Conservation (phyloP, 2,113 vertebrate genomes). For the Oxyruncus cristatus region DNA sequence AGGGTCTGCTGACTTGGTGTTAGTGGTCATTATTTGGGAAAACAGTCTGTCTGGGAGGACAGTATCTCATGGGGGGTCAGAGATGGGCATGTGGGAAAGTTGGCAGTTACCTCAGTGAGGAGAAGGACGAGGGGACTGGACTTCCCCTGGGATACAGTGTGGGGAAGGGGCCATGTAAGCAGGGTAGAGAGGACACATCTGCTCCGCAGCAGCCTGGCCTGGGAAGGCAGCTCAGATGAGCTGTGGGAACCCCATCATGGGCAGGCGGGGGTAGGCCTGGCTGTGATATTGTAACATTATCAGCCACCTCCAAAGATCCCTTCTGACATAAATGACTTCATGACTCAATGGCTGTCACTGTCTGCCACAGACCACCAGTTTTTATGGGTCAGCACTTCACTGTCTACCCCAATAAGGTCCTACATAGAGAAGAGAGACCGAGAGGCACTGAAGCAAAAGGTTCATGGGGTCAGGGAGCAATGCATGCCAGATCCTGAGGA, state of each 20-base stretch:
- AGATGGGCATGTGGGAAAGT: background rate
- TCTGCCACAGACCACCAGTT: background rate
- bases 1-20: background rate
- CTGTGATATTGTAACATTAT: background rate
- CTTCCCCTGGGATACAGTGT: background rate
- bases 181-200: background rate
- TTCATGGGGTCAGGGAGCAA: background rate
- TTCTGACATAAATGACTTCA: background rate
- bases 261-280: background rate
- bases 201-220: background rate
- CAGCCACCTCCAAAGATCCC: background rate
- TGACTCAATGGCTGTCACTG: background rate
- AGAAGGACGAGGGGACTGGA: background rate
- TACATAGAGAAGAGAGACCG: too few relatives aligned
- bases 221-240: background rate
- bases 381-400: background rate
- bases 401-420: background rate
- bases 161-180: background rate
- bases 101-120: background rate
- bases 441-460: background rate
- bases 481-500: background rate
- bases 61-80: background rate
- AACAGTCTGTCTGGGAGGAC: background rate
- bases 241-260: too few relatives aligned
- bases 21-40: background rate